A percentile compares a stretch with the other conserved stretches of the same genome.
These are phyloP conservation scores for Brotula barbata DNA, from an alignment of 2,797 vertebrate genomes.

Conservation along the genomic window DNA sequence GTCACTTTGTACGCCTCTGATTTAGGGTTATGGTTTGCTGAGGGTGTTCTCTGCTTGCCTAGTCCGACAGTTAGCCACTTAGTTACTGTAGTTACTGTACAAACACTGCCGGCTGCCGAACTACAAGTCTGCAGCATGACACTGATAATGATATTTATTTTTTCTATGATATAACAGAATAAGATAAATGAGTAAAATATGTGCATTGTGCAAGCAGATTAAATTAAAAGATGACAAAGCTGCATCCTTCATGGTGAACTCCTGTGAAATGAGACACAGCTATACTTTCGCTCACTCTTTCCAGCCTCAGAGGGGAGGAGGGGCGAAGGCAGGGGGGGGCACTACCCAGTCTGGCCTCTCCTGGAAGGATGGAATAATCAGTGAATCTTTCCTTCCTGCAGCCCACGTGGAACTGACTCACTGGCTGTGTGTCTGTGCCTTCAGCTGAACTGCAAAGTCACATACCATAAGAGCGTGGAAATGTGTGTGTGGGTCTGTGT, in stretches of 20 bases:
- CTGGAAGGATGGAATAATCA: constrained; percentile 41
- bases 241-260: too few species aligned
- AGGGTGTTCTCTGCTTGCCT: constrained; percentile 31
- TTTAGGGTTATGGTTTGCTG: constrained; percentile 45
- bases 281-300: constrained; percentile 53
- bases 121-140: constrained; percentile 35
- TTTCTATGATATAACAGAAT: too few species aligned
- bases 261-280: constrained; percentile 5
- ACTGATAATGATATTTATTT: too few species aligned
- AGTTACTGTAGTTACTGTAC: constrained; percentile 54
- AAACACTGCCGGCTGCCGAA: constrained; percentile 54
- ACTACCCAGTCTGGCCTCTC: constrained; percentile 29
- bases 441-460: constrained; percentile 19
- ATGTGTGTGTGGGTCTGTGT: constrained; percentile 38
- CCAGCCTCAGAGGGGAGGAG: too few species aligned
- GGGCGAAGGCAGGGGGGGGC: constrained; percentile 45
- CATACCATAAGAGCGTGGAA: constrained; percentile 44
- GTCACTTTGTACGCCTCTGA: constrained; percentile 50
- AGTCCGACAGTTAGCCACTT: constrained; percentile 45
- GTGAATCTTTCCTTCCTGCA: constrained; percentile 38
- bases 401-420: constrained; percentile 56
- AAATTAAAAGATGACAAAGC: too few species aligned
- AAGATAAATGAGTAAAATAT: too few species aligned
- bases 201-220: too few species aligned
- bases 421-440: constrained; percentile 27